Conservation (phyloP, 2,888 invertebrate species). For the Cephus pygmeus region DNA sequence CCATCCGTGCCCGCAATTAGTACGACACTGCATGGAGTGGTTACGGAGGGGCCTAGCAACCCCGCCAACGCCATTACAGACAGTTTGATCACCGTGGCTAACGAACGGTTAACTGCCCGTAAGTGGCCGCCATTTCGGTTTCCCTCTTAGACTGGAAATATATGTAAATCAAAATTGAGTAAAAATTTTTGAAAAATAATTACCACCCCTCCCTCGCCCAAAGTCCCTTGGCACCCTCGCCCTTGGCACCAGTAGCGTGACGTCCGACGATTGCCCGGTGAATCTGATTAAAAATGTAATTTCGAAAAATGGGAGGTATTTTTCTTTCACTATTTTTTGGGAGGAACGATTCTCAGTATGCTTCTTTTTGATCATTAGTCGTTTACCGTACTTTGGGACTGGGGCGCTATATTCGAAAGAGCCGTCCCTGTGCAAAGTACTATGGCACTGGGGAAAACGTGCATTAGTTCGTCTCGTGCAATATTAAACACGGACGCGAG, state of each 20-base stretch:
- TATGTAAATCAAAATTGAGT: too few species aligned
- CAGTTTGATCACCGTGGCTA: slow-evolving; percentile 52
- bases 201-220: too few species aligned
- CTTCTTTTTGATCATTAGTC: too few species aligned
- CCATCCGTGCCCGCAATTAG: slow-evolving; percentile 64
- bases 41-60: slow-evolving; percentile 45
- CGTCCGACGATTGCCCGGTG: background rate
- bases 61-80: slow-evolving; percentile 42
- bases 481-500: slow-evolving; percentile 54
- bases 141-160: too few species aligned
- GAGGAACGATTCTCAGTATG: too few species aligned
- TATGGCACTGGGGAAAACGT: slow-evolving; percentile 29
- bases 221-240: too few species aligned
- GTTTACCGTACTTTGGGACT: too few species aligned
- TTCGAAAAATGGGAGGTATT: too few species aligned
- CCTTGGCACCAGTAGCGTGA: background rate
- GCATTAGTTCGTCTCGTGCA: slow-evolving; percentile 49
- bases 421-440: slow-evolving; percentile 15
- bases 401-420: too few species aligned
- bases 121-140: slow-evolving; percentile 18
- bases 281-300: too few species aligned
- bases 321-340: too few species aligned
- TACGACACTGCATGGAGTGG: slow-evolving; percentile 61
- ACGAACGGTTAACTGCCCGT: slow-evolving; percentile 54
- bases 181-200: too few species aligned